A percentile compares a stretch with the other conserved stretches of the same genome.
These are phyloP conservation scores for Porphyrio hochstetteri DNA, from an alignment of 2,113 vertebrate species.

Conservation along the genomic window DNA sequence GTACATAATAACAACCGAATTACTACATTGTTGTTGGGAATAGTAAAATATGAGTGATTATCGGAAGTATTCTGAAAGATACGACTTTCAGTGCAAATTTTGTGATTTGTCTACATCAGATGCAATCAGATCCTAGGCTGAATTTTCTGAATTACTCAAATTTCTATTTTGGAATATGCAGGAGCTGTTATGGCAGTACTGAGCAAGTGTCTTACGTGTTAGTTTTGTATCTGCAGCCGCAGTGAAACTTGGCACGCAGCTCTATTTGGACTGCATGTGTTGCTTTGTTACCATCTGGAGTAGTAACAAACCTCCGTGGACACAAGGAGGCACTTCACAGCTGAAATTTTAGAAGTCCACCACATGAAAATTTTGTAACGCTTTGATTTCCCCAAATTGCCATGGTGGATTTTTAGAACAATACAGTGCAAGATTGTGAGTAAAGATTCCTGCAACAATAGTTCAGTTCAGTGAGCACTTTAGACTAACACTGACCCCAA, in stretches of 20 bases:
- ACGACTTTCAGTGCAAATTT: neutral
- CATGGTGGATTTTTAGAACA: neutral
- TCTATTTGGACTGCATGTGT: neutral
- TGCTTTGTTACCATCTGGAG: neutral
- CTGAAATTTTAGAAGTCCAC: neutral
- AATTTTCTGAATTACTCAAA: neutral
- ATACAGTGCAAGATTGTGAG: neutral
- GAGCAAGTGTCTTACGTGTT: neutral
- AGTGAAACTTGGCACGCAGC: neutral
- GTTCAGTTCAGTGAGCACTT: neutral
- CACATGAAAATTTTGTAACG: neutral
- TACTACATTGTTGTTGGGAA: neutral
- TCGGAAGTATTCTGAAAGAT: neutral
- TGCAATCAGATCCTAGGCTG: neutral
- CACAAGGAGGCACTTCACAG: neutral
- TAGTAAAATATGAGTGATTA: neutral
- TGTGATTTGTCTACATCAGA: neutral
- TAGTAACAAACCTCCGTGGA: neutral
- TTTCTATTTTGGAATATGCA: neutral
- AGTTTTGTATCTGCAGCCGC: neutral
- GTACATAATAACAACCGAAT: accelerated
- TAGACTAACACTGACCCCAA: neutral
- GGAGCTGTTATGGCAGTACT: neutral
- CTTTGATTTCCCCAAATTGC: neutral
- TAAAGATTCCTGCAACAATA: neutral